Evolutionary conservation across 2,888 invertebrate species (phyloP).

Genomic region (Nematopogon swammerdamellus): DNA sequence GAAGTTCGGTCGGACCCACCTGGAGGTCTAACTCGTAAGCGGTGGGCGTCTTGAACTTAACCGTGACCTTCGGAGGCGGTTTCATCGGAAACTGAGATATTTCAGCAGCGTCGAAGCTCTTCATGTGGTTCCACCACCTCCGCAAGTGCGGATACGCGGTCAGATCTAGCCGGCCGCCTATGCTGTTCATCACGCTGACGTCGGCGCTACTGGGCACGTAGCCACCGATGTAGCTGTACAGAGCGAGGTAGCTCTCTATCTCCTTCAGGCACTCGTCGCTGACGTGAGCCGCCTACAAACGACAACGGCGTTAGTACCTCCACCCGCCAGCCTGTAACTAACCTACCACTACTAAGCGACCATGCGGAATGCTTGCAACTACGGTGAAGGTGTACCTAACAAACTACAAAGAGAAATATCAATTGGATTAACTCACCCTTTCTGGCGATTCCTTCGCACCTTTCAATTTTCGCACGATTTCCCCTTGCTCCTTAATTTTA

Average conservation of each 20-base stretch:
- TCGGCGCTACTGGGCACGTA: conserved; percentile 54
- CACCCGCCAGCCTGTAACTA: conserved; percentile 12
- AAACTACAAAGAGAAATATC: too few species aligned
- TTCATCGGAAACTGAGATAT: conserved; percentile 34
- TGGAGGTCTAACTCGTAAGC: conserved; percentile 25
- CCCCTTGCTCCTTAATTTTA: conserved; percentile 65
- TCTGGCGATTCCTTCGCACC: conserved; percentile 73
- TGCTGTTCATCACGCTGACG: conserved; percentile 28
- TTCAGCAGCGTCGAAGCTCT: conserved; percentile 54
- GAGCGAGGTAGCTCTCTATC: conserved; percentile 41
- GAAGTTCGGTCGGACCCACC: conserved; percentile 33
- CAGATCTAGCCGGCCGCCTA: conserved; percentile 27
- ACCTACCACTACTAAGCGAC: conserved; percentile 25
- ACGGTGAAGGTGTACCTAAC: conserved; percentile 20
- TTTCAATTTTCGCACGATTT: conserved; percentile 78
- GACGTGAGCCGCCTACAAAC: conserved; percentile 2
- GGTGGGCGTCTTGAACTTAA: conserved; percentile 19
- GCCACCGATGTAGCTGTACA: conserved; percentile 56
- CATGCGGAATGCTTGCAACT: conserved; percentile 19
- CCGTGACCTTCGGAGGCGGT: conserved; percentile 20
- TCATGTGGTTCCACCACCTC: conserved; percentile 62
- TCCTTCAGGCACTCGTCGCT: conserved; percentile 11
- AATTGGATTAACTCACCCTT: conserved; percentile 71
- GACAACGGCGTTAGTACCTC: conserved; percentile 10
- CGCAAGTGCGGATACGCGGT: conserved; percentile 42